These are phyloP conservation scores for Ricordea florida DNA, from an alignment of 92 coral and sea anemone genomes.

Conservation along the genomic window DNA sequence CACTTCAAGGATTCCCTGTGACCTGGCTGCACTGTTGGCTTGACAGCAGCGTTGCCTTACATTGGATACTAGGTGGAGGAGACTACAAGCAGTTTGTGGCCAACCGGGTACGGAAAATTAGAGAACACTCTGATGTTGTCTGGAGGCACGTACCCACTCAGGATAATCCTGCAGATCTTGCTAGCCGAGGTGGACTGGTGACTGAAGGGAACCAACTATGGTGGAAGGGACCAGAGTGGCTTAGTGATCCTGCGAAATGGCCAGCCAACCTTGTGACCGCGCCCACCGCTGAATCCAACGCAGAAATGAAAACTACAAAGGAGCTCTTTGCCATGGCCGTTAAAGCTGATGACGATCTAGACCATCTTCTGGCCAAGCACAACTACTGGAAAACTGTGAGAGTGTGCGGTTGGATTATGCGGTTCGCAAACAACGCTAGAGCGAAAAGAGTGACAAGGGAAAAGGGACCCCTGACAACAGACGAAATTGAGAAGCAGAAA, in stretches of 20 bases:
- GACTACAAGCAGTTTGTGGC: constrained; percentile 73
- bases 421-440: constrained; percentile 17
- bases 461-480: constrained; percentile 57
- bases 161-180: constrained; percentile 72
- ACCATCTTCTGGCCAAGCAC: constrained; percentile 29
- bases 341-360: constrained; percentile 31
- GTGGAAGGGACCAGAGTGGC: constrained; percentile 79
- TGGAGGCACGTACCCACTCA: constrained; percentile 66
- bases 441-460: background rate
- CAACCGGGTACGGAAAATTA: constrained; percentile 60
- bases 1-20: constrained; percentile 62
- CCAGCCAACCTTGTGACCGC: constrained; percentile 52
- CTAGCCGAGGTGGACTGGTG: constrained; percentile 60
- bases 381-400: constrained; percentile 21
- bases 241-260: constrained; percentile 58
- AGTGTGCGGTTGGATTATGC: constrained; percentile 34
- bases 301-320: constrained; percentile 58
- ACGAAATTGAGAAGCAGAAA: constrained; percentile 43
- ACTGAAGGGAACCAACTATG: constrained; percentile 39
- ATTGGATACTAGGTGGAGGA: constrained; percentile 66
- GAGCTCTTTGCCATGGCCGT: constrained; percentile 69
- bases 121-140: constrained; percentile 52
- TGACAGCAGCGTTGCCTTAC: constrained; percentile 66
- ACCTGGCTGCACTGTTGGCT: constrained; percentile 61
- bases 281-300: constrained; percentile 54